A percentile compares a stretch with the other conserved stretches of the same genome.
Conservation (phyloP, 2,888 invertebrate genomes). For the Euplexia lucipara region DNA sequence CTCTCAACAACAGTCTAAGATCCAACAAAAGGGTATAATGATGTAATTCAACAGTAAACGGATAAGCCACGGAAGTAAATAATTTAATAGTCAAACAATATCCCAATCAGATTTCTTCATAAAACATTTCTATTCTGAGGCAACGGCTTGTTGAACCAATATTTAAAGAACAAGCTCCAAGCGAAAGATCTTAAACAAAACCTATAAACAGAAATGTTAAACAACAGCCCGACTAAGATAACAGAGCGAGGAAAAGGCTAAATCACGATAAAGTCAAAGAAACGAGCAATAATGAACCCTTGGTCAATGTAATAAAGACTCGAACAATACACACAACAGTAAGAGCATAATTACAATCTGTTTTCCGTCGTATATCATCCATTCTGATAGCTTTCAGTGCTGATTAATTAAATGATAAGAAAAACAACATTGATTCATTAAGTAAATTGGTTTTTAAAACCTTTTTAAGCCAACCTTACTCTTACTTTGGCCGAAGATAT, state of each 20-base stretch:
- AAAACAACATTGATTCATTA: constrained; percentile 77
- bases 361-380: constrained; percentile 75
- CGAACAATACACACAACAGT: constrained; percentile 41
- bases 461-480: constrained; percentile 69
- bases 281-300: constrained; percentile 45
- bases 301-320: constrained; percentile 23
- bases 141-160: constrained; percentile 56
- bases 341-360: constrained; percentile 76
- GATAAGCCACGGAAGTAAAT: constrained; percentile 53
- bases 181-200: constrained; percentile 73
- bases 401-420: constrained; percentile 84
- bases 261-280: constrained; percentile 70
- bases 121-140: constrained; percentile 56
- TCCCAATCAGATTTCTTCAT: constrained; percentile 58
- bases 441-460: constrained; percentile 69
- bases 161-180: constrained; percentile 66
- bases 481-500: constrained; percentile 46
- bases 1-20: constrained; percentile 13
- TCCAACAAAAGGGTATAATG: constrained; percentile 42
- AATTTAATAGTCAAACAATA: constrained; percentile 57
- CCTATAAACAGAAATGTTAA: constrained; percentile 77
- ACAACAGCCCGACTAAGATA: constrained; percentile 70
- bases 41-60: constrained; percentile 35
- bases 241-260: constrained; percentile 73
- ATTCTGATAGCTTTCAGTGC: constrained; percentile 75